Conservation (phyloP, 1,140 invertebrate genomes). For the Matsumurasca onukii region DNA sequence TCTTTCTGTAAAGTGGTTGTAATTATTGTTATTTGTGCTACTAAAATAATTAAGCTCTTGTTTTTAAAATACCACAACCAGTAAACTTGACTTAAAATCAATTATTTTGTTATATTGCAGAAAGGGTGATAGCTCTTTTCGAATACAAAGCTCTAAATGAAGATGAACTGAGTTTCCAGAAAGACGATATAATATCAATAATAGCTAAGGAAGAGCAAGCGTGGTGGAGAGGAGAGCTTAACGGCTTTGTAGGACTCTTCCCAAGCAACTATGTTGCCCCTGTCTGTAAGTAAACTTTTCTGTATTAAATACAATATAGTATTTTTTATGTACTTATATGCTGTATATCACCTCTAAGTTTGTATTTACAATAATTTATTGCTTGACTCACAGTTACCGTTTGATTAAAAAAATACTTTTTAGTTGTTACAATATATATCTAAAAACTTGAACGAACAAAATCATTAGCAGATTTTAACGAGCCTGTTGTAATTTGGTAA, state of each 20-base stretch:
- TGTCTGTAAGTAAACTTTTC: slow-evolving; percentile 57
- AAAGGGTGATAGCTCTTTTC: slow-evolving; percentile 89
- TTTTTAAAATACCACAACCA: too few relatives aligned
- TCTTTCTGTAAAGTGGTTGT: too few relatives aligned
- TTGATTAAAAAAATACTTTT: too few relatives aligned
- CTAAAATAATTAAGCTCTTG: too few relatives aligned
- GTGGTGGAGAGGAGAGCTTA: slow-evolving; percentile 95
- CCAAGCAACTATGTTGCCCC: slow-evolving; percentile 88
- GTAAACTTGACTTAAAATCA: too few relatives aligned
- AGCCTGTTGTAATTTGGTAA: too few relatives aligned
- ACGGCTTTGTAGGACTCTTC: slow-evolving; percentile 84
- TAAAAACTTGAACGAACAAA: too few relatives aligned
- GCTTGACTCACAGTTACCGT: too few relatives aligned
- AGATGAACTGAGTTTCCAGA: slow-evolving; percentile 92
- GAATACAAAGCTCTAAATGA: slow-evolving; percentile 90
- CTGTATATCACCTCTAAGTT: neutral
- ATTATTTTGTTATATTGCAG: slow-evolving; percentile 54
- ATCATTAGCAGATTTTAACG: too few relatives aligned
- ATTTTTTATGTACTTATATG: neutral
- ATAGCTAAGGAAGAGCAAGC: slow-evolving; percentile 88
- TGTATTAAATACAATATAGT: slow-evolving; percentile 4
- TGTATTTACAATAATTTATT: neutral
- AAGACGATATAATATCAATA: slow-evolving; percentile 91
- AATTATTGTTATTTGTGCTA: too few relatives aligned
- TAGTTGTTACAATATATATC: too few relatives aligned